A percentile compares a stretch with the other conserved stretches of the same genome.
These are phyloP conservation scores for Drosophila nikananu DNA, from an alignment of 1,140 invertebrate genomes.

Conservation along the genomic window DNA sequence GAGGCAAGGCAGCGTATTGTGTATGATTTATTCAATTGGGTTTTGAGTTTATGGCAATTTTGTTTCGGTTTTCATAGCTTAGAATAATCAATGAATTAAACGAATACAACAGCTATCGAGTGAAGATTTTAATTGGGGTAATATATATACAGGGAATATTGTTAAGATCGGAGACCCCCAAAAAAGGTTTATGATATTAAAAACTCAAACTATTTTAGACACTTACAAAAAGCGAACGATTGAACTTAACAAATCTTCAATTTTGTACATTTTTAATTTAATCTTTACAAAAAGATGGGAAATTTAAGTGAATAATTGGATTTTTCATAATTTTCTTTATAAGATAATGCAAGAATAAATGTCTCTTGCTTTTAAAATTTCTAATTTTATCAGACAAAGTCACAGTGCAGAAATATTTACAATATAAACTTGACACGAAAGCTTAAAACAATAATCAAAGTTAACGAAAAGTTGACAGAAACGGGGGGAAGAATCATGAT, in stretches of 20 bases:
- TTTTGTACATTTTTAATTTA: not conserved
- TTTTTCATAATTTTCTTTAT: not conserved
- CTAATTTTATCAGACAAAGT: not conserved
- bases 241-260: not conserved
- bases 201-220: not conserved
- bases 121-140: not conserved
- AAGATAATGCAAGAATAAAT: not conserved
- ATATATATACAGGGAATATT: not conserved
- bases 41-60: conserved; percentile 6
- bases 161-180: not conserved
- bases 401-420: conserved; percentile 9
- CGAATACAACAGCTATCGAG: not conserved
- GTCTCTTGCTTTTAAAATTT: not conserved
- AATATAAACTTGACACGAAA: not conserved
- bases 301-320: not conserved
- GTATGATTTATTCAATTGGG: conserved; percentile 27
- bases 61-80: not conserved
- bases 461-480: not conserved
- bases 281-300: not conserved
- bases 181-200: not conserved
- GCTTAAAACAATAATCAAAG: not conserved
- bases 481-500: conserved; percentile 8
- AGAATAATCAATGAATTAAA: not conserved
- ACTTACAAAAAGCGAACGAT: not conserved
- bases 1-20: conserved; percentile 73